Evolutionary conservation across 1,140 invertebrate genomes (phyloP).

Genomic region (Drosophila sulfurigaster): DNA sequence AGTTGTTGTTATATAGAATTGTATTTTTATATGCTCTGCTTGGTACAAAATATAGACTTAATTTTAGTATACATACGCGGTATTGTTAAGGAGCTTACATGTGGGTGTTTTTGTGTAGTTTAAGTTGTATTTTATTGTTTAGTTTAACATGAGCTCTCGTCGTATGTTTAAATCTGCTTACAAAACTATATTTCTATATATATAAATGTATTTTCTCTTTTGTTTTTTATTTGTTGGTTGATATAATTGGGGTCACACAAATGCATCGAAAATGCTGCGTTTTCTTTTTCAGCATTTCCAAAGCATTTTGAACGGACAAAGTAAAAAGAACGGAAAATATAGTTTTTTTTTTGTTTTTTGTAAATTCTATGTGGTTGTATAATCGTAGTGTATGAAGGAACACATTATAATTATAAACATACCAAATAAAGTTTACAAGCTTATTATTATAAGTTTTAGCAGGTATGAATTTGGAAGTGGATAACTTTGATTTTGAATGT

Average conservation of each 20-base stretch:
- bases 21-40: slow-evolving; percentile 59
- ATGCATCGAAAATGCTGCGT: slow-evolving; percentile 64
- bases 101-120: slow-evolving; percentile 29
- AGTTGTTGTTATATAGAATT: slow-evolving; percentile 40
- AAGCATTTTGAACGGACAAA: slow-evolving; percentile 54
- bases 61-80: slow-evolving; percentile 59
- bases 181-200: slow-evolving; percentile 53
- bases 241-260: slow-evolving; percentile 32
- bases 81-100: slow-evolving; percentile 39
- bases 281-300: slow-evolving; percentile 50
- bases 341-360: slow-evolving; percentile 16
- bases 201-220: slow-evolving; percentile 29
- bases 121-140: slow-evolving; percentile 40
- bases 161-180: slow-evolving; percentile 54
- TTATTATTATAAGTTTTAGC: slow-evolving; percentile 9
- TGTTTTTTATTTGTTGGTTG: slow-evolving; percentile 19
- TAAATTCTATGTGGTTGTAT: slow-evolving; percentile 69
- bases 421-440: slow-evolving; percentile 69
- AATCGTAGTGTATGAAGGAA: not conserved
- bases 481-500: slow-evolving; percentile 20
- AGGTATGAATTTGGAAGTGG: not conserved
- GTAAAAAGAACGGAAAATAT: slow-evolving; percentile 26
- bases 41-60: slow-evolving; percentile 71
- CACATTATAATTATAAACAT: slow-evolving; percentile 32
- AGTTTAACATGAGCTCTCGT: slow-evolving; percentile 46